Conservation (phyloP, 2,888 invertebrate genomes). For the Quadriops clusia region DNA sequence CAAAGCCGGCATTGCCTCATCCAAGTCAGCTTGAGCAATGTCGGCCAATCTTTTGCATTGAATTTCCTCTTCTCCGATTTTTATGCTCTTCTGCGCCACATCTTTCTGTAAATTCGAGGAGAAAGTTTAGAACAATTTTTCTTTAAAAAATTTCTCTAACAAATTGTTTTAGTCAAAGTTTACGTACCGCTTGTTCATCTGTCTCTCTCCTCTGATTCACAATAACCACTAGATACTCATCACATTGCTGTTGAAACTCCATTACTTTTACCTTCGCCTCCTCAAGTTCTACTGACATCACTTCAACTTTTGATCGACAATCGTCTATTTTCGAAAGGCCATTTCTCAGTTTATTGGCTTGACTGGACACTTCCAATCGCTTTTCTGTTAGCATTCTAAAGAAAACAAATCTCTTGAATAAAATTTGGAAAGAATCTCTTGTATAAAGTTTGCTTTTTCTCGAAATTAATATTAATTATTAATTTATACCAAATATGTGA, state of each 20-base stretch:
- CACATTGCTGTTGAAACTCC: slow-evolving; percentile 71
- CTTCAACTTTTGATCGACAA: slow-evolving; percentile 66
- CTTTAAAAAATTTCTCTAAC: too few species aligned
- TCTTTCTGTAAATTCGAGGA: slow-evolving; percentile 40
- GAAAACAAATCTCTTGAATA: slow-evolving; percentile 9
- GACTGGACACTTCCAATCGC: slow-evolving; percentile 54
- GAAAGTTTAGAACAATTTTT: too few species aligned
- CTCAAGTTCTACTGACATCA: slow-evolving; percentile 74
- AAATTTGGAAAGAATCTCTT: too few species aligned
- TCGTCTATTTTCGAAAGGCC: slow-evolving; percentile 82
- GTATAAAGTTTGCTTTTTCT: too few species aligned
- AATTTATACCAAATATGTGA: too few species aligned
- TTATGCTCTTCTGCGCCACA: slow-evolving; percentile 57
- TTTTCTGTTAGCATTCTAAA: slow-evolving; percentile 60
- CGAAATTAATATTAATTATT: too few species aligned
- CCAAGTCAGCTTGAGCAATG: slow-evolving; percentile 70
- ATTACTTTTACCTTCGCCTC: slow-evolving; percentile 63
- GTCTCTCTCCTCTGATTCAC: slow-evolving; percentile 70
- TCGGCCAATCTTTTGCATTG: slow-evolving; percentile 73
- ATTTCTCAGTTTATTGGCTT: slow-evolving; percentile 68
- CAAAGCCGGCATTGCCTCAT: slow-evolving; percentile 76
- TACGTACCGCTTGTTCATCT: slow-evolving; percentile 52
- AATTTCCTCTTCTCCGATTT: slow-evolving; percentile 68
- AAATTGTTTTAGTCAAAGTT: too few species aligned
- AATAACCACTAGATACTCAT: slow-evolving; percentile 73